Evolutionary conservation across 2,797 vertebrate genomes (phyloP).

Genomic region (Staurois parvus): DNA sequence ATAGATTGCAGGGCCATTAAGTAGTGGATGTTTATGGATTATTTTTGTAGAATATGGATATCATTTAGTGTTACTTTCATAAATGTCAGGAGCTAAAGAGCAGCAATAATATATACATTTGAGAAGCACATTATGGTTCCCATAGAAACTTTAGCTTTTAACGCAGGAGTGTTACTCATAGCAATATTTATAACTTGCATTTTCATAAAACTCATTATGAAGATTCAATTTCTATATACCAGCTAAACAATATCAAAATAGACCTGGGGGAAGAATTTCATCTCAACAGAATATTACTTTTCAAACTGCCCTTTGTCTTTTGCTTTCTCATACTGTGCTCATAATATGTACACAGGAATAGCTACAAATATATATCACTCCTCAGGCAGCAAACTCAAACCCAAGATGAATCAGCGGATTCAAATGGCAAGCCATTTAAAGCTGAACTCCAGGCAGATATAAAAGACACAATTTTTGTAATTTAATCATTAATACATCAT

Average conservation of each 20-base stretch:
- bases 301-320: slow-evolving; percentile 62
- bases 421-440: no score
- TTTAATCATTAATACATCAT: no score
- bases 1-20: no score
- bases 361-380: neutral
- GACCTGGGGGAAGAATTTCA: slow-evolving; percentile 67
- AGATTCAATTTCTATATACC: slow-evolving; percentile 72
- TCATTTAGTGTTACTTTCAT: no score
- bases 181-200: neutral
- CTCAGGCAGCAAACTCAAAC: no score
- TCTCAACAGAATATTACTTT: slow-evolving; percentile 75
- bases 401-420: no score
- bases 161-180: slow-evolving; percentile 66
- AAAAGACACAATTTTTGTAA: no score
- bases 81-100: neutral
- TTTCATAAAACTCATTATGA: slow-evolving; percentile 76
- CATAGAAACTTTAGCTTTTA: slow-evolving; percentile 75
- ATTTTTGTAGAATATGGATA: no score
- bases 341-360: neutral
- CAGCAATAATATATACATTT: neutral
- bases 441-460: no score
- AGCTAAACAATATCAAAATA: slow-evolving; percentile 74
- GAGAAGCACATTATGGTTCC: slow-evolving; percentile 69
- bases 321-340: neutral
- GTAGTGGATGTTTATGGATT: no score